phyloP scores from a whole-genome alignment of 2,113 vertebrate genomes.

The Rallus limicola region DNA sequence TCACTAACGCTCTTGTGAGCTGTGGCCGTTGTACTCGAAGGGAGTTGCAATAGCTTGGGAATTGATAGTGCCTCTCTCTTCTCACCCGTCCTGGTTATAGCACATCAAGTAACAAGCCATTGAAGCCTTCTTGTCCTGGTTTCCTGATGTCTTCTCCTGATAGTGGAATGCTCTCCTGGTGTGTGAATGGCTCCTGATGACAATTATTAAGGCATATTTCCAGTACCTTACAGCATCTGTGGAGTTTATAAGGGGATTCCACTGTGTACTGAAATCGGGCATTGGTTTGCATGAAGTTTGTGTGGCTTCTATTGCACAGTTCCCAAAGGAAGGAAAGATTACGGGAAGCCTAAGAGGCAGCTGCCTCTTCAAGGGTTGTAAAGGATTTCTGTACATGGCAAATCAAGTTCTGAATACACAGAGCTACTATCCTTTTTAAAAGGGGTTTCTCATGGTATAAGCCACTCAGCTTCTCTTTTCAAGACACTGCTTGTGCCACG shows the following conservation, averaged over 20 bases:
- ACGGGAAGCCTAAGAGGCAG: too few relatives aligned
- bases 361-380: too few relatives aligned
- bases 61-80: not conserved
- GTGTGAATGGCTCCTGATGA: too few relatives aligned
- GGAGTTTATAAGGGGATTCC: not conserved
- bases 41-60: not conserved
- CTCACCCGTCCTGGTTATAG: not conserved
- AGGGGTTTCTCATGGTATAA: too few relatives aligned
- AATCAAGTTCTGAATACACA: too few relatives aligned
- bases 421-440: too few relatives aligned
- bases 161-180: too few relatives aligned
- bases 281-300: constrained; percentile 16
- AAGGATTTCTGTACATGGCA: too few relatives aligned
- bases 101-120: not conserved
- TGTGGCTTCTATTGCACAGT: not conserved
- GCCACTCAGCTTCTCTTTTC: too few relatives aligned
- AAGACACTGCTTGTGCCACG: too few relatives aligned
- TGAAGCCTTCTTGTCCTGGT: not conserved
- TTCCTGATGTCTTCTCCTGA: too few relatives aligned
- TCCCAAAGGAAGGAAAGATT: not conserved
- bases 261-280: not conserved
- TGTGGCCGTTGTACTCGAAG: not conserved
- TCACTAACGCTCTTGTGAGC: not conserved
- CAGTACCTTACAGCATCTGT: constrained; percentile 9
- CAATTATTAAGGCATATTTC: too few relatives aligned